Base-by-base conservation (phyloP, 2,888 invertebrate genomes). In the Sicus ferrugineus region DNA sequence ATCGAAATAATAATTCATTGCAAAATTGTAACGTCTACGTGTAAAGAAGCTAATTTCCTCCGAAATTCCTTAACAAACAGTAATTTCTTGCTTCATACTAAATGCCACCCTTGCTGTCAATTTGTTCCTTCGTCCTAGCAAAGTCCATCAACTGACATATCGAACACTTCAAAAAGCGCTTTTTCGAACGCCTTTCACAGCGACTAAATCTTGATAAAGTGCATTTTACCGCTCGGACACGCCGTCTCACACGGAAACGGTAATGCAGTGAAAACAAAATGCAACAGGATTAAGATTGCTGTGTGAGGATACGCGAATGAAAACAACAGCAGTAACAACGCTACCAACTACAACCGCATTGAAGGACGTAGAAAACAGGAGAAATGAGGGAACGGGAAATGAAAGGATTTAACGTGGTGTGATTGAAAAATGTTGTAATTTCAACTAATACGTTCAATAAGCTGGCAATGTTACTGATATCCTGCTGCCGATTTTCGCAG, bases 361-460 rank as follows among this genome's bases (percentile, higher is more conserved):
- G 26, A 28, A 56, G 30, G 30, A n/a, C 19, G 14, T 50, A 3
- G 23, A 2, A 23, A 4, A n/a, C 3, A 9, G 30, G 7, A 19
- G 34, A 30, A n/a, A 19, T 7, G 6, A 5, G 5, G 21, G 23
- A 61, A n/a, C 26, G 11, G 23, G 26, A 6, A 54, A 23, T 11
- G 52, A 52, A 50, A 48, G 31, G 46, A 54, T 23, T 34, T 5
- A 58, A 62, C 23, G n/a, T n/a, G 28, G 75, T 81, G 81, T 82
- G 82, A 81, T 81, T 82, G 81, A 80, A 81, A 81, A 79, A 79
- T 79, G 81, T 81, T 82, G 82, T 81, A 82, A 82, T 82, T 81
- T 81, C 82, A 14, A 81, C 81, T 80, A 81, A 79, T 77, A 82
- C 81, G 81, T 80, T 81, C 72, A 73, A 73, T 73, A 72, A 74